These are phyloP conservation scores for Zaprionus bogoriensis DNA, from an alignment of 2,888 invertebrate species.

Conservation along the genomic window DNA sequence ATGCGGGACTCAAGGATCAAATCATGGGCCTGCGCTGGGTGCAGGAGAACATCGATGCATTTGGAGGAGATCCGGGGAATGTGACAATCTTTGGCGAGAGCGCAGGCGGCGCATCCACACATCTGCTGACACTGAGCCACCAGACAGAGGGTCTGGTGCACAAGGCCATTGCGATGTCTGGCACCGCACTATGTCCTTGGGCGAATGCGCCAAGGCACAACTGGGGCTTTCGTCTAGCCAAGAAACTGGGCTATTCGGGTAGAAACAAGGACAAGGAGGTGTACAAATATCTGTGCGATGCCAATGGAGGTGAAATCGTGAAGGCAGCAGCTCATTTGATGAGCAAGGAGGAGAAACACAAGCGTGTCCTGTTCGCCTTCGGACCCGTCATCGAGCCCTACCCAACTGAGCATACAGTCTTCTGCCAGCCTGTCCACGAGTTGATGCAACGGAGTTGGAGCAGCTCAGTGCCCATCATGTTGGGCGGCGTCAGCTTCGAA, in stretches of 20 bases:
- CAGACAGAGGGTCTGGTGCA: conserved; percentile 82
- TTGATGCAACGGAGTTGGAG: conserved; percentile 79
- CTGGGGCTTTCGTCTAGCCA: conserved; percentile 77
- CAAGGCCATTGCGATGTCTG: conserved; percentile 81
- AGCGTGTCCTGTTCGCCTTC: conserved; percentile 75
- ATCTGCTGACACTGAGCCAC: conserved; percentile 83
- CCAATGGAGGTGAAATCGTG: conserved; percentile 72
- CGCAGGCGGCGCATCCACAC: conserved; percentile 84
- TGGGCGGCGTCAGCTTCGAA: conserved; percentile 81
- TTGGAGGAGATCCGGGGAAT: conserved; percentile 84
- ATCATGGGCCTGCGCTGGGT: conserved; percentile 84
- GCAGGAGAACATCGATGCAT: conserved; percentile 83
- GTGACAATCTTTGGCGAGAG: conserved; percentile 84
- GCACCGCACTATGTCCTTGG: conserved; percentile 79
- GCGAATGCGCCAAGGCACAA: conserved; percentile 63
- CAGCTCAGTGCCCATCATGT: conserved; percentile 78
- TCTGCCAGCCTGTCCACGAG: conserved; percentile 64
- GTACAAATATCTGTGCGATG: conserved; percentile 73
- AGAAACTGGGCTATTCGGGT: conserved; percentile 74
- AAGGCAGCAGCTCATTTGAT: conserved; percentile 68
- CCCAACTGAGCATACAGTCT: conserved; percentile 73
- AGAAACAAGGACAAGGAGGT: conserved; percentile 78
- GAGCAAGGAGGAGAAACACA: conserved; percentile 75
- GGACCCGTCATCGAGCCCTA: conserved; percentile 82
- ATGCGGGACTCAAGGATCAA: conserved; percentile 84